Evolutionary conservation across 2,797 vertebrate genomes (phyloP), one percentile per base, ranked within the genome.

Genomic region (Bovichtus diacanthus): DNA sequence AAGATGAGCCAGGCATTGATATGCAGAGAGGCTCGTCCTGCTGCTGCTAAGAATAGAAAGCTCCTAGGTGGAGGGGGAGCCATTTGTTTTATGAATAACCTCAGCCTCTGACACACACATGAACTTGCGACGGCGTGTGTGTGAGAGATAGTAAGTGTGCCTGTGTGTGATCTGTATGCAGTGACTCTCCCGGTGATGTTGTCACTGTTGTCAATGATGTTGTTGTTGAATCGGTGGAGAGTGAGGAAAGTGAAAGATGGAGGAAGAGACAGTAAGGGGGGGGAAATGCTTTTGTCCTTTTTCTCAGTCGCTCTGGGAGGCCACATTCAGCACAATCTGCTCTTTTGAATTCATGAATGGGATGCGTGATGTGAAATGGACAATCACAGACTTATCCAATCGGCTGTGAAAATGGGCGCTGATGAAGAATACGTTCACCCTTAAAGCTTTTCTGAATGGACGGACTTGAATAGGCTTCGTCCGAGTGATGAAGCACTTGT

Each of bases 1-100:
- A 89, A 78, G 81, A 90, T 85, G 87, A 92, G 84, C 64, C 0
- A 62, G 49, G 16, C 70, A 85, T 84, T 90, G 86, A 85, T 82
- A 91, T 89, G 87, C 83, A 84, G 78, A 81, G 78, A 62, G 56
- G 63, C 58, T 80, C 54, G 5, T 31, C 74, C 27, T 47, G 62
- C 70, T 78, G 75, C 80, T 56, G 80, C 83, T 83, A 80, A 84
- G 76, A 91, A 90, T 86, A 90, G 84, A 86, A 74, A 82, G 62
- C 67, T 66, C 31, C 4, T 27, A 80, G 67, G 73, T 84, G 68
- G 70, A 80, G 67, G 47, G n/a, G 55, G 54, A 85, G 80, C 59
- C 21, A 66, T 66, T 84, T 69, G 56, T 84, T 85, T 85, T 47
- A 47, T 36, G 58, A 81, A 70, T 70, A 83, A 83, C 73, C 82